A percentile compares a stretch with the other conserved stretches of the same genome.
Conservation (phyloP, 2,113 vertebrate genomes). For the Limanda limanda region DNA sequence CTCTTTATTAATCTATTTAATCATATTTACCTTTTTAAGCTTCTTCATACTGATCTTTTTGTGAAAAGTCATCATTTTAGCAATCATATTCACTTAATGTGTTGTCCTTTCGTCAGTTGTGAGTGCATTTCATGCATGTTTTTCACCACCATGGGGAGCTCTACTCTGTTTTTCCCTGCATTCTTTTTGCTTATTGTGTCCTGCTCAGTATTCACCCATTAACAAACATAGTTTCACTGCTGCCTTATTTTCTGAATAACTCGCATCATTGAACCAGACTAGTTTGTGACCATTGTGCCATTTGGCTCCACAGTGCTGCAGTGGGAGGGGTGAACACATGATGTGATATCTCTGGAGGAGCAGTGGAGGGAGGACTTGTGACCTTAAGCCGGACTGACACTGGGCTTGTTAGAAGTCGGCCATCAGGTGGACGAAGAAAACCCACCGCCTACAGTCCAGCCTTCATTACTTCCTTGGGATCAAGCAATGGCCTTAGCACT, state of each 20-base stretch:
- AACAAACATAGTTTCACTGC: not conserved
- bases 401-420: conserved; percentile 65
- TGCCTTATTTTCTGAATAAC: not conserved
- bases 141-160: conserved; percentile 4
- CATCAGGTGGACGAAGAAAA: conserved; percentile 67
- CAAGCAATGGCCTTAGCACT: conserved; percentile 62
- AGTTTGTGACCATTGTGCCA: not conserved
- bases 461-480: conserved; percentile 79
- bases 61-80: too few species aligned
- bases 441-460: conserved; percentile 45
- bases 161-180: not conserved
- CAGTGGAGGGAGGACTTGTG: conserved; percentile 29
- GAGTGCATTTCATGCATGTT: not conserved
- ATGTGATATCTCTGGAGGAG: conserved; percentile 22
- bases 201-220: not conserved
- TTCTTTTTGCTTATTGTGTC: not conserved
- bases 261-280: not conserved
- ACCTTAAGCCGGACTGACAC: conserved; percentile 68
- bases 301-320: not conserved
- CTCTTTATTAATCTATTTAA: too few species aligned
- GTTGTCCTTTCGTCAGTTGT: not conserved
- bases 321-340: conserved; percentile 16
- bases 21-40: not conserved
- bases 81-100: not conserved
- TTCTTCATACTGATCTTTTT: too few species aligned